Evolutionary conservation across 2,888 invertebrate genomes (phyloP).

Genomic region (Coleophora deauratella): DNA sequence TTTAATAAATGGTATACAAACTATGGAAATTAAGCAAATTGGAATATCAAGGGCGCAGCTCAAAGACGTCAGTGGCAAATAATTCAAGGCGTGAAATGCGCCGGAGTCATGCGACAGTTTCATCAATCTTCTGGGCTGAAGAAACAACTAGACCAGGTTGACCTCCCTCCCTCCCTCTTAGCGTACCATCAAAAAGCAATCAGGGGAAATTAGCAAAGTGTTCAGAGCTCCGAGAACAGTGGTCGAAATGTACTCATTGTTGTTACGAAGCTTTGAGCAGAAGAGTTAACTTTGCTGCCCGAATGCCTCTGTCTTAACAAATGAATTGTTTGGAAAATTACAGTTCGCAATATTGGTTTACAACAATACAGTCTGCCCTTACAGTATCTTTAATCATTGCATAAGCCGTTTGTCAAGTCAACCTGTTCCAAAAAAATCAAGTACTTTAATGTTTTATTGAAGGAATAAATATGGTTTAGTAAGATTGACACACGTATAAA

Average conservation of each 20-base stretch:
- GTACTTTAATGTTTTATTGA: too few species aligned
- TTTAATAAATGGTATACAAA: too few species aligned
- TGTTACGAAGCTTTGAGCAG: constrained; percentile 20
- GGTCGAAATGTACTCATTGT: constrained; percentile 25
- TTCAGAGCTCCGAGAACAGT: constrained; percentile 27
- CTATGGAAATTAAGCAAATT: too few species aligned
- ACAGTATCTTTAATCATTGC: too few species aligned
- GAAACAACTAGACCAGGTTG: constrained; percentile 35
- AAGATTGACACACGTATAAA: too few species aligned
- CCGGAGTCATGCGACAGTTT: constrained; percentile 28
- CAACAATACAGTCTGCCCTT: not conserved
- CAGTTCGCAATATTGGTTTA: constrained; percentile 2
- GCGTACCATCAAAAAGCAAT: constrained; percentile 19
- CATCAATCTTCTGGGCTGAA: constrained; percentile 36
- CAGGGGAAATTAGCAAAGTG: constrained; percentile 29
- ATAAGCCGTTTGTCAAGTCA: too few species aligned
- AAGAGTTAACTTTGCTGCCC: constrained; percentile 19
- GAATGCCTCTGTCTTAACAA: not conserved
- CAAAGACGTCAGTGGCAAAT: constrained; percentile 9
- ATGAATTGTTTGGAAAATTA: constrained; percentile 22
- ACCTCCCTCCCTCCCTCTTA: constrained; percentile 20
- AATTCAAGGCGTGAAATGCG: constrained; percentile 11
- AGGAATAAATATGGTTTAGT: too few species aligned
- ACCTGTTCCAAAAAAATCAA: too few species aligned
- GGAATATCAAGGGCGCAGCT: too few species aligned